Conservation (phyloP, 2,113 vertebrate species). For the Xiphorhynchus elegans region DNA sequence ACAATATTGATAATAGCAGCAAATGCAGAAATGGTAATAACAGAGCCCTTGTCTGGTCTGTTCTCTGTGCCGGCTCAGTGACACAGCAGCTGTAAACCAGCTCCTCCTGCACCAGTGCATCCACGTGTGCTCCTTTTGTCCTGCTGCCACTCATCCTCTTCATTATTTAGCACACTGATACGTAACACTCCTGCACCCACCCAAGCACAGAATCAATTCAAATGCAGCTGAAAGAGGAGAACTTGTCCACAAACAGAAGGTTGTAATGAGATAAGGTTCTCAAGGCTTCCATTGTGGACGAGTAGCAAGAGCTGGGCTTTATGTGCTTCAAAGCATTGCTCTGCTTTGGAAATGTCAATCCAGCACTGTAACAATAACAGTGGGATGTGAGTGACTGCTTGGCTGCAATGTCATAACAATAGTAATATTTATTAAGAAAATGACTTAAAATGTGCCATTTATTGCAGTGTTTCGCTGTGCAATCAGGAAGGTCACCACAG, state of each 20-base stretch:
- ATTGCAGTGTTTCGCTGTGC: background rate
- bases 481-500: conserved; percentile 41
- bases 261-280: background rate
- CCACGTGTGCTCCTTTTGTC: background rate
- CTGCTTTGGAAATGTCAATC: background rate
- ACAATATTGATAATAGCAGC: background rate
- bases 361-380: background rate
- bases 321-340: background rate
- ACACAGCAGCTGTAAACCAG: background rate
- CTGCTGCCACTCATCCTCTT: background rate
- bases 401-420: background rate
- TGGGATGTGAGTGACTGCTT: fast-evolving
- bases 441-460: background rate
- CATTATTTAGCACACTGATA: conserved; percentile 16
- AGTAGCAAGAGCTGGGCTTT: background rate
- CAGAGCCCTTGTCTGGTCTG: background rate
- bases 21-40: background rate
- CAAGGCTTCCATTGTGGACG: background rate
- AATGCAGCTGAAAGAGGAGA: conserved; percentile 15
- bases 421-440: background rate
- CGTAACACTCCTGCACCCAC: background rate
- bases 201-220: background rate
- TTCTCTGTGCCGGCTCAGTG: background rate
- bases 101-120: background rate
- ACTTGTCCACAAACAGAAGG: background rate